These are phyloP conservation scores for Cheilosia variabilis DNA, from an alignment of 2,888 invertebrate genomes.

Conservation along the genomic window DNA sequence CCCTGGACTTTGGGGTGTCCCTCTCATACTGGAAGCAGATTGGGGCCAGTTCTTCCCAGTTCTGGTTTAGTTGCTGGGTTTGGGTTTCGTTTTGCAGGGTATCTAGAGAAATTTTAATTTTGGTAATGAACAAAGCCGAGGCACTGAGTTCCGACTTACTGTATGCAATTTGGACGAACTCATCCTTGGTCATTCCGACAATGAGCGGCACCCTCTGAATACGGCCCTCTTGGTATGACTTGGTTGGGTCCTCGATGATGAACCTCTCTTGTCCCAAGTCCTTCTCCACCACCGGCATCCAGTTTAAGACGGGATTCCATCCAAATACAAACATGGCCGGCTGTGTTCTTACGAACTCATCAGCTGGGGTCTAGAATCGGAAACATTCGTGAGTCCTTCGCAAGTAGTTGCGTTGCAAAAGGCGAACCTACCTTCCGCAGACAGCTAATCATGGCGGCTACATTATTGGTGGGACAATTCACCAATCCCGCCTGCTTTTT, in stretches of 20 bases:
- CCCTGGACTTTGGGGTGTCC: constrained; percentile 80
- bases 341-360: constrained; percentile 78
- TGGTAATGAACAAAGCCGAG: background rate
- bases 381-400: background rate
- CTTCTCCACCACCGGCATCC: constrained; percentile 87
- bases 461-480: constrained; percentile 84
- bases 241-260: constrained; percentile 85
- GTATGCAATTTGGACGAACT: constrained; percentile 86
- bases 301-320: constrained; percentile 82
- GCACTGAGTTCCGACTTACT: constrained; percentile 77
- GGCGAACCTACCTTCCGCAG: constrained; percentile 83
- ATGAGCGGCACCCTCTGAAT: constrained; percentile 87
- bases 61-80: constrained; percentile 78
- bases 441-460: constrained; percentile 85
- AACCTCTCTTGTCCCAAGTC: constrained; percentile 88
- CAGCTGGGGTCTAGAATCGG: constrained; percentile 77
- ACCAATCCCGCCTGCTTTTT: constrained; percentile 86
- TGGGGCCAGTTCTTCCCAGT: constrained; percentile 79
- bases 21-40: constrained; percentile 82
- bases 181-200: constrained; percentile 87
- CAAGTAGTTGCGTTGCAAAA: background rate
- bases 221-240: constrained; percentile 85
- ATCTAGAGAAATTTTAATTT: constrained; percentile 79
- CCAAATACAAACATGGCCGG: constrained; percentile 80
- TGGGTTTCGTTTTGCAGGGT: constrained; percentile 85